Evolutionary conservation across 1,140 invertebrate genomes (phyloP).

Genomic region (Chymomyza costata): DNA sequence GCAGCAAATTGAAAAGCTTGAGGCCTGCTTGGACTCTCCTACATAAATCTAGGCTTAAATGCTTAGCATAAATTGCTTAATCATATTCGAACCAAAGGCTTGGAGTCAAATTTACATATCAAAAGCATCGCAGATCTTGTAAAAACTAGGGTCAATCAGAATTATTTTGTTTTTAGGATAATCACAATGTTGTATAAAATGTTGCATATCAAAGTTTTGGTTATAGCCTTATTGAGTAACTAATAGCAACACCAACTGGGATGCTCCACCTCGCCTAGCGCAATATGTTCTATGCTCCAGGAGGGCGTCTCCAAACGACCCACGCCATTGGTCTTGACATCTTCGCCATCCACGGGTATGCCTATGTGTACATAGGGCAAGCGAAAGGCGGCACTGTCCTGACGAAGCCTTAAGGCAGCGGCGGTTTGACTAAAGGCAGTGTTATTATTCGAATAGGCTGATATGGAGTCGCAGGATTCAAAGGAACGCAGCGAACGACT

Average conservation of each 20-base stretch:
- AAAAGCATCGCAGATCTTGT: too few relatives aligned
- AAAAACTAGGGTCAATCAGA: constrained; percentile 50
- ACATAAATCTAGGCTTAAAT: constrained; percentile 32
- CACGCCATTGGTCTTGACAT: constrained; percentile 77
- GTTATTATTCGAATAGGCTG: constrained; percentile 64
- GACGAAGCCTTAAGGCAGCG: constrained; percentile 35
- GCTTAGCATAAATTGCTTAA: constrained; percentile 29
- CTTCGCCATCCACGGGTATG: constrained; percentile 72
- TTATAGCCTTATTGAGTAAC: background rate
- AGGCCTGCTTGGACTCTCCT: too few relatives aligned
- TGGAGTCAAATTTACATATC: too few relatives aligned
- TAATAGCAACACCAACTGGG: constrained; percentile 78
- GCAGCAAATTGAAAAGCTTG: too few relatives aligned
- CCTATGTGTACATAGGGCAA: constrained; percentile 64
- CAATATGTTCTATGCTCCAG: constrained; percentile 78
- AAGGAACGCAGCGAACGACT: constrained; percentile 76
- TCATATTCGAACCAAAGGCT: constrained; percentile 31
- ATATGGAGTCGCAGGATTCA: constrained; percentile 75
- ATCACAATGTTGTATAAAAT: constrained; percentile 47
- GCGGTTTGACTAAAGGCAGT: constrained; percentile 53
- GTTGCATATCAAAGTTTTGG: constrained; percentile 4
- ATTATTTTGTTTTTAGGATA: constrained; percentile 54
- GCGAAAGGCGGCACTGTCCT: constrained; percentile 42
- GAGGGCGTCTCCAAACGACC: constrained; percentile 78
- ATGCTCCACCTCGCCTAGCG: constrained; percentile 78